These are phyloP conservation scores for Capreolus pygargus DNA, from an alignment of 2,113 vertebrate species.

Conservation along the genomic window DNA sequence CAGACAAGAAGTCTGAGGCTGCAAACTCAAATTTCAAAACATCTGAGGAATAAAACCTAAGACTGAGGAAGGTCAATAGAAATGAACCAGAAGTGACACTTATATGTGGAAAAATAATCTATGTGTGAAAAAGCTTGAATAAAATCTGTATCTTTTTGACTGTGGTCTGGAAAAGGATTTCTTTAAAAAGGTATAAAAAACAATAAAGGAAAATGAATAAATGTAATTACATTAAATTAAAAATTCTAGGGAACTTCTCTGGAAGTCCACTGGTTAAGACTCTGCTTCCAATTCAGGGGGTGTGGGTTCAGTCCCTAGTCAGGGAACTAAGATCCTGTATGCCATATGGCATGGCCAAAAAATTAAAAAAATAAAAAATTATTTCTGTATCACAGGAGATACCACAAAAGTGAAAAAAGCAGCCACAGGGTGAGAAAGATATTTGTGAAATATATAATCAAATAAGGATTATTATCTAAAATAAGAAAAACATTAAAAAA, in stretches of 20 bases:
- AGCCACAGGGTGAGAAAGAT: background rate
- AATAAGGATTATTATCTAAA: background rate
- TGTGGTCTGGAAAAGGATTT: background rate
- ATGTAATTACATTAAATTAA: background rate
- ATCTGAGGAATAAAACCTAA: background rate
- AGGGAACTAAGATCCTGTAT: background rate
- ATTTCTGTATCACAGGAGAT: background rate
- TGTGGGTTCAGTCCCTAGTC: background rate
- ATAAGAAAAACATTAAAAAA: slow-evolving; percentile 11
- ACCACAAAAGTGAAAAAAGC: background rate
- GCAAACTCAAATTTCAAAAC: background rate
- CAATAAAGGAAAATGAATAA: background rate
- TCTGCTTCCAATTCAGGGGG: background rate
- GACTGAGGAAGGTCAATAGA: background rate
- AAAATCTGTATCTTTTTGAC: background rate
- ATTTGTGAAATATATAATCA: background rate
- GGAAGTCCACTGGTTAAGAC: background rate
- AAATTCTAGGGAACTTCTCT: background rate
- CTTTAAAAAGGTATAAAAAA: background rate
- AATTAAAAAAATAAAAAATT: background rate
- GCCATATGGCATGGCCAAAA: background rate
- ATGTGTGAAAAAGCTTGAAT: background rate
- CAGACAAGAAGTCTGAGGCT: background rate
- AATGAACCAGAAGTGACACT: background rate
- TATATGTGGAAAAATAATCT: background rate